Evolutionary conservation across 2,888 invertebrate genomes (phyloP), one percentile per base, ranked within the genome.

Genomic region (Bellardia bayeri): DNA sequence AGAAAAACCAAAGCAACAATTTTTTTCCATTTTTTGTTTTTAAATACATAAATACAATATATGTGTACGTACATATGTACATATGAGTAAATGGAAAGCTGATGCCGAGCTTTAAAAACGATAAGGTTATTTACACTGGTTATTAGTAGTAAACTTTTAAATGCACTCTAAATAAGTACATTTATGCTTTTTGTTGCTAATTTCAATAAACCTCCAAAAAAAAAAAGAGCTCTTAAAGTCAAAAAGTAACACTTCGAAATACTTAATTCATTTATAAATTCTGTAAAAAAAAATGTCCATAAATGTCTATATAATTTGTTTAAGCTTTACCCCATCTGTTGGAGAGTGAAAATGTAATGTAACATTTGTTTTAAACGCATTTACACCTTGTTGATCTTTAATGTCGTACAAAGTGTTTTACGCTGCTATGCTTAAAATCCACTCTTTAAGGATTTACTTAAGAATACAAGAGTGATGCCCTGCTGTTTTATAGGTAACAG

Each of bases 331-430:
- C 11, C 40, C 40, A 64, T 40, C n/a, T n/a, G 63, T 8, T 64
- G 8, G n/a, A 37, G n/a, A 40, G 37, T 64, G 37, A 64, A 64
- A 40, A 40, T 64, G 16, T 40, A 40, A 8, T 8, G n/a, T 40
- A 64, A 64, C 37, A 64, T 64, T 64, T 7, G 14, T 78, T 72
- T 82, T 78, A 56, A 83, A 83, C 63, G 45, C 83, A 83, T 83
- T 83, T 66, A 66, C 71, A 78, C 78, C 76, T 78, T 83, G 83
- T 78, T 78, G 78, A 83, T 78, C 54, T 78, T 63, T 45, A 71
- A 83, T 83, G 76, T 40, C 37, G 51, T 69, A 76, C 75, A 76
- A 76, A 83, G 76, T 83, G 71, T 78, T 79, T 82, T 69, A 63
- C 51, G 82, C 76, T 54, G 63, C 69, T 76, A 71, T 71, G 23